Percentiles rank a stretch among this genome's conserved stretches.
Conservation (phyloP, 2,797 vertebrate genomes). For the Centropyge bicolor region DNA sequence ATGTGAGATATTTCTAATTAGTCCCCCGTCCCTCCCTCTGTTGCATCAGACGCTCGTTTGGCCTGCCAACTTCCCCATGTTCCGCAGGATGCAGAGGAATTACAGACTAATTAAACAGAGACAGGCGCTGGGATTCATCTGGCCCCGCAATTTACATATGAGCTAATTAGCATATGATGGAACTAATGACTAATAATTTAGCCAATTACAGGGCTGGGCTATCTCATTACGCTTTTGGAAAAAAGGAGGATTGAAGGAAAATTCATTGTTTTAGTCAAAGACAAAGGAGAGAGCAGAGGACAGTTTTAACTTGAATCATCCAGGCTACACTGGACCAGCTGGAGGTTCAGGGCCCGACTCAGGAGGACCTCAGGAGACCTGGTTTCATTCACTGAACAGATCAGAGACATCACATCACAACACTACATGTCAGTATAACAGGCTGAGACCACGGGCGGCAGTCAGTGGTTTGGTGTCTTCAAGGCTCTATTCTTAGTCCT, state of each 20-base stretch:
- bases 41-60: constrained; percentile 63
- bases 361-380: neutral
- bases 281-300: constrained; percentile 20
- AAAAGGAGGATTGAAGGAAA: constrained; percentile 32
- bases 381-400: too few relatives aligned
- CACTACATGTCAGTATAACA: too few relatives aligned
- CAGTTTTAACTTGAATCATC: neutral
- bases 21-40: constrained; percentile 67
- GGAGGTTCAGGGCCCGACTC: neutral
- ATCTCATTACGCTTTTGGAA: constrained; percentile 51
- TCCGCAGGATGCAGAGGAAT: constrained; percentile 77
- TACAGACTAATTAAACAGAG: constrained; percentile 85
- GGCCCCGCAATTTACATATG: constrained; percentile 80
- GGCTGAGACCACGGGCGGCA: too few relatives aligned
- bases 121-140: constrained; percentile 79
- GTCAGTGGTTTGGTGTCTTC: too few relatives aligned
- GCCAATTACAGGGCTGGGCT: constrained; percentile 61
- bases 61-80: constrained; percentile 64
- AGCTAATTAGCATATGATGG: constrained; percentile 78
- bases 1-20: constrained; percentile 84
- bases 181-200: constrained; percentile 78
- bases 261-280: constrained; percentile 11
- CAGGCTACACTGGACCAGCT: neutral
- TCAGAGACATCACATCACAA: too few relatives aligned
- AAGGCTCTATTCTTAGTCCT: too few relatives aligned